A percentile compares a stretch with the other conserved stretches of the same genome.
These are phyloP conservation scores for Etheostoma spectabile DNA, from an alignment of 2,113 vertebrate species.

Conservation along the genomic window DNA sequence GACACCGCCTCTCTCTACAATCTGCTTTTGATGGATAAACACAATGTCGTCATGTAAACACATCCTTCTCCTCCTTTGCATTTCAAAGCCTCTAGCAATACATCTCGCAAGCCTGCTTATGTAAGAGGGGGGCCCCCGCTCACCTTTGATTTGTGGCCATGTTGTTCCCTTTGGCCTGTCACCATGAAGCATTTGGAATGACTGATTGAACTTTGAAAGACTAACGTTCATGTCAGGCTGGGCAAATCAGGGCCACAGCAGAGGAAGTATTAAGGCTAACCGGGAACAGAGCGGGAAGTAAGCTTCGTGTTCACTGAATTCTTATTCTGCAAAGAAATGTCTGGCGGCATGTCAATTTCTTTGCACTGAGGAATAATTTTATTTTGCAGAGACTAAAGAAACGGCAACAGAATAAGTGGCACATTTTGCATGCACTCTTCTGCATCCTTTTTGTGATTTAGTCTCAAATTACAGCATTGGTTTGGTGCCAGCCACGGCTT, in stretches of 20 bases:
- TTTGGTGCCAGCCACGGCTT: constrained; percentile 52
- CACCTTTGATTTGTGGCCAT: constrained; percentile 80
- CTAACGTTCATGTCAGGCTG: constrained; percentile 66
- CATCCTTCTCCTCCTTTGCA: constrained; percentile 79
- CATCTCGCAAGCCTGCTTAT: constrained; percentile 63
- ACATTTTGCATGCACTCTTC: constrained; percentile 50
- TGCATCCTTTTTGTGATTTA: constrained; percentile 64
- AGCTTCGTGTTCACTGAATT: constrained; percentile 37
- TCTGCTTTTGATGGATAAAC: constrained; percentile 81
- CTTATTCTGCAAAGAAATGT: constrained; percentile 44
- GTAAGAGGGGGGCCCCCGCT: constrained; percentile 50
- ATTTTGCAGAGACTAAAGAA: constrained; percentile 37
- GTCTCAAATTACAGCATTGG: constrained; percentile 67
- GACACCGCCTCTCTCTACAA: constrained; percentile 61
- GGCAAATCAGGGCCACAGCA: constrained; percentile 33
- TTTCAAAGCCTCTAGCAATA: constrained; percentile 74
- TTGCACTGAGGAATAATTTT: constrained; percentile 41
- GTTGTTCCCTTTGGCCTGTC: constrained; percentile 79
- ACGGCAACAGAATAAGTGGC: constrained; percentile 50
- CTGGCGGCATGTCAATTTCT: constrained; percentile 44
- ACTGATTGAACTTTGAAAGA: constrained; percentile 81
- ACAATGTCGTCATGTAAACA: constrained; percentile 76
- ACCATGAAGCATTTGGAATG: constrained; percentile 71
- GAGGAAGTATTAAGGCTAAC: constrained; percentile 51
- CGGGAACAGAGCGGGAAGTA: constrained; percentile 29